Evolutionary conservation across 2,797 vertebrate species (phyloP), one percentile per base, ranked within the genome.

Genomic region (Naso thynnoides): DNA sequence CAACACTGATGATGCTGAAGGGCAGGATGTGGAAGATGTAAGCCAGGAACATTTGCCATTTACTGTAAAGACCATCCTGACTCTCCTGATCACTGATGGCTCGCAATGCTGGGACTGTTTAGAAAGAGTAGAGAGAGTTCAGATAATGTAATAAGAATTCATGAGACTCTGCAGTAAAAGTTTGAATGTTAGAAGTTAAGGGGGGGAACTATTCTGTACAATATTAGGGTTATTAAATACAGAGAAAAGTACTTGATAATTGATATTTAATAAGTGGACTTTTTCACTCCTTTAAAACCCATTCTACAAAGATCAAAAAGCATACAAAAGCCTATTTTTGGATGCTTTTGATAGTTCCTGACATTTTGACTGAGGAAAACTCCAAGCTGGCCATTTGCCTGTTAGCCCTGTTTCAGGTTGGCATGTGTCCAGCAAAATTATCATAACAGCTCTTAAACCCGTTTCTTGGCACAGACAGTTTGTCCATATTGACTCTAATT

Each of bases 11-110:
- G 73, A 97, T 53, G 78, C 97, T 99, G 94, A 98, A 97, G 70
- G 98, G 98, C 45, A 99, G 91, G 76, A 95, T 95, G 26, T 99
- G 98, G 53, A 98, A 81, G 75, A 97, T 89, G 19, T 98, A 99
- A 58, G 97, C 96, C 86, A 98, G 66, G 85, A 98, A 95, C 96
- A 99, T 97, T 87, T 98, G 96, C 97, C 98, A 98, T 88, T 97
- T 99, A 71, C 95, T 94, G 83, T 99, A 99, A 56, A 99, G 93
- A 29, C 97, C 97, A 0, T 99, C 97, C 86, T 97, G 96, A 81
- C 96, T 99, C 92, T 99, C 97, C 91, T 96, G 97, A 85, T 99
- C 97, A 19, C 96, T 88, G 60, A 99, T 93, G 21, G 97, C 96
- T 82, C 97, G 93, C 60, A 99, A 62, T 47, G 96, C 91, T 5